These are phyloP conservation scores for Dendroctonus valens DNA, from an alignment of 1,140 invertebrate species.

Conservation along the genomic window DNA sequence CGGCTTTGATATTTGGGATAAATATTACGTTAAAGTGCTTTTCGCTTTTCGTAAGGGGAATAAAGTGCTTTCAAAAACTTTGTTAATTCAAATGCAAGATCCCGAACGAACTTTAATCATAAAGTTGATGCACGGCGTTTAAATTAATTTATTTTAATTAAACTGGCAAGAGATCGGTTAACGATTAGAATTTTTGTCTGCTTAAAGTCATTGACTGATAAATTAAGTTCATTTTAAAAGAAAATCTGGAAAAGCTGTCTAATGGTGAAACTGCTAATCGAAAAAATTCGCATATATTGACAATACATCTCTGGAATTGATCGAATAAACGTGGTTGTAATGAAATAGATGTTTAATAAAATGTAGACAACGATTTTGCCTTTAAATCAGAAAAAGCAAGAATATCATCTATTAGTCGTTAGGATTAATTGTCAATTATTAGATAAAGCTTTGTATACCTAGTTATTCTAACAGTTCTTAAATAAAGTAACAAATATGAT, in stretches of 20 bases:
- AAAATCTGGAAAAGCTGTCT: background rate
- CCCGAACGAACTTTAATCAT: constrained; percentile 12
- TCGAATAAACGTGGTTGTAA: no score
- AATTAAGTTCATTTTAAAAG: constrained; percentile 7
- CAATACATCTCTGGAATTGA: no score
- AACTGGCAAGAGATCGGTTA: constrained; percentile 1
- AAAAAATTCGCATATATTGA: no score
- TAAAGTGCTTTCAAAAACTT: constrained; percentile 2
- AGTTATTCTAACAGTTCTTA: no score
- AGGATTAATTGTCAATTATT: no score
- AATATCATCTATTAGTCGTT: no score
- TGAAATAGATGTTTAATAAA: no score
- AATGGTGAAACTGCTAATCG: no score
- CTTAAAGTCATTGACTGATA: constrained; percentile 4
- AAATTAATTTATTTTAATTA: constrained; percentile 13
- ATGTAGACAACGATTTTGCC: no score
- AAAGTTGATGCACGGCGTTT: constrained; percentile 13
- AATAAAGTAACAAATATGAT: no score
- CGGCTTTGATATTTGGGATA: background rate
- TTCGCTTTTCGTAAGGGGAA: background rate
- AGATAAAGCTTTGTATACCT: no score
- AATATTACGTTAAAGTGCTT: background rate
- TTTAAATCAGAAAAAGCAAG: no score
- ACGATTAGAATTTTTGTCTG: background rate
- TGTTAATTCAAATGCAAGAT: background rate